phyloP scores from a whole-genome alignment of 2,888 invertebrate species.

The Dugesia japonica region DNA sequence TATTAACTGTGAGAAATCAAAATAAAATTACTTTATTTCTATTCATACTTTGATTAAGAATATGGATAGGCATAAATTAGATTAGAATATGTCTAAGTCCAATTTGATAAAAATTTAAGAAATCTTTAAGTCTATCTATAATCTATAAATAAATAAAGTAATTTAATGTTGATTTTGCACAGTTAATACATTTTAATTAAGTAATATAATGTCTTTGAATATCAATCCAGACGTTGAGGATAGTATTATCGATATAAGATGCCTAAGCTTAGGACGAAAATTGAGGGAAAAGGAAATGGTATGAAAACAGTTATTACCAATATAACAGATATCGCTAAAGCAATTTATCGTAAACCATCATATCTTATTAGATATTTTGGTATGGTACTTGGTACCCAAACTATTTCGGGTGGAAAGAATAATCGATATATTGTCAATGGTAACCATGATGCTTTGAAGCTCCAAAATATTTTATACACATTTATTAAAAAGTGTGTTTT shows the following conservation, averaged over 20 bases:
- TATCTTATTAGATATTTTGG: conserved; percentile 94
- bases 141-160: no score
- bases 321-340: conserved; percentile 95
- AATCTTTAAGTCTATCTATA: no score
- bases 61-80: no score
- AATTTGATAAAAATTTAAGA: no score
- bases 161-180: no score
- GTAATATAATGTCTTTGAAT: conserved; percentile 56
- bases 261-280: conserved; percentile 85
- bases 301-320: conserved; percentile 96
- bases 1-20: no score
- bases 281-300: conserved; percentile 95
- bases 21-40: no score
- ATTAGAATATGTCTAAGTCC: no score
- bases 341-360: no score
- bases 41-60: no score
- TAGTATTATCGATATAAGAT: conserved; percentile 98
- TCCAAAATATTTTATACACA: no score
- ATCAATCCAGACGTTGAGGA: conserved; percentile 92
- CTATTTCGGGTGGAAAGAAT: conserved; percentile 91
- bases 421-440: conserved; percentile 98
- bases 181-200: no score
- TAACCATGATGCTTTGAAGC: conserved; percentile 83
- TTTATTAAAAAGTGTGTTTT: conserved; percentile 66
- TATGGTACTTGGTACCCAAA: conserved; percentile 95